Percentiles rank a stretch among this genome's conserved stretches.
phyloP scores from a whole-genome alignment of 37 sponge, comb jelly and placozoan genomes.

The Geodia barretti region DNA sequence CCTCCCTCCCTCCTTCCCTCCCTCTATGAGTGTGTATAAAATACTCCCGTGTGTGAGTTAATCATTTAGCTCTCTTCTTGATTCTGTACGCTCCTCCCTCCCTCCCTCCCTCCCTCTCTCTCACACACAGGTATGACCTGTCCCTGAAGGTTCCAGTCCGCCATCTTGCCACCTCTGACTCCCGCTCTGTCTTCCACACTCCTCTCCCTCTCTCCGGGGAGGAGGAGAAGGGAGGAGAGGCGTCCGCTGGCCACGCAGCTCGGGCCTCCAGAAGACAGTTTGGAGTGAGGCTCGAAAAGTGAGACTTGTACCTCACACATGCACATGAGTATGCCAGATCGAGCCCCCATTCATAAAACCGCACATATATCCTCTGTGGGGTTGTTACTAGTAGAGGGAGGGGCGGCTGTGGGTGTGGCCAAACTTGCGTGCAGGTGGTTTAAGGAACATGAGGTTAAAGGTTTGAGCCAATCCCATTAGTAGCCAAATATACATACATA shows the following conservation, averaged over 20 bases:
- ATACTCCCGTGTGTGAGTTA: neutral
- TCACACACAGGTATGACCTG: constrained; percentile 32
- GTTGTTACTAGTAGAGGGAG: no score
- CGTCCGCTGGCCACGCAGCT: neutral
- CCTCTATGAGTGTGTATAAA: no score
- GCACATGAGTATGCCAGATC: no score
- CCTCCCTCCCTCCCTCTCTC: no score
- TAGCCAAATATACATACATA: no score
- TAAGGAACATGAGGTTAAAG: no score
- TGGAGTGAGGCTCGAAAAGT: constrained; percentile 64
- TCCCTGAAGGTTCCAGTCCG: constrained; percentile 29
- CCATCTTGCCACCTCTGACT: constrained; percentile 13
- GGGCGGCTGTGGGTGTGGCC: no score
- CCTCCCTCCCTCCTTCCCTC: no score
- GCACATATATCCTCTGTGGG: no score
- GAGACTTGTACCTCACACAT: neutral
- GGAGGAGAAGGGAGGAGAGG: neutral
- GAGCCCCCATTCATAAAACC: no score
- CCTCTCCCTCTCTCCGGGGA: neutral
- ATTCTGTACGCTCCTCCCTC: neutral
- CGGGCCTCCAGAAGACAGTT: constrained; percentile 31
- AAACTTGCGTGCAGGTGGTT: no score
- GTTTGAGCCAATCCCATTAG: no score
- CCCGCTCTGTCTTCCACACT: constrained; percentile 28
- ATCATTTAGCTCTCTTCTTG: neutral